Evolutionary conservation across 1,140 invertebrate genomes (phyloP), one percentile per base, ranked within the genome.

Genomic region (Drosophila oshimai): DNA sequence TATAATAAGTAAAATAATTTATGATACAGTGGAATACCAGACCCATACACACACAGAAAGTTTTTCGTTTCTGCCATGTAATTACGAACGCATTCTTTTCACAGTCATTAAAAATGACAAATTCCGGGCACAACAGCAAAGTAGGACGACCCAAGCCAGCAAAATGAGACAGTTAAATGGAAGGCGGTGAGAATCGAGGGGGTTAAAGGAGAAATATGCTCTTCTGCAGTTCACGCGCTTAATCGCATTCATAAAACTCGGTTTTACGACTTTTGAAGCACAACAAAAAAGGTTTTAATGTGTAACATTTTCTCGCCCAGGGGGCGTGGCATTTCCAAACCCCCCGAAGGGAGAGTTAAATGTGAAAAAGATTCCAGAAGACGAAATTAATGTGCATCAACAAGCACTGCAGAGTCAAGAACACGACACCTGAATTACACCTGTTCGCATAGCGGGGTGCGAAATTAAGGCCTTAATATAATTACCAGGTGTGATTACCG

Each of bases 21-120:
- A 80, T 80, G 77, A 81, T 60, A 76, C 45, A 75, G 61, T 68
- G 61, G 75, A 84, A 86, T 80, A 45, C 49, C 57, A 39, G 61
- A 31, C 18, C 17, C 29, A 9, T 5, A 39, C 24, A 47, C 34
- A 53, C 50, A 71, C 74, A 34, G 51, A 74, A 73, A 71, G 57
- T 83, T 76, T 55, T 73, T 65, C 75, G 31, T 73, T 74, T 39
- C 53, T 44, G 64, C 64, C 79, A 68, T 84, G 74, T 84, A 84
- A 84, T 84, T 86, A 86, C 79, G 72, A 73, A 54, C 80, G 80
- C 81, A 86, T 86, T 86, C 76, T 86, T 86, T 87, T 80, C 72
- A 50, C 75, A 86, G 80, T 86, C 80, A 87, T 86, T 86, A 86
- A 86, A 86, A 86, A 86, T 86, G 80, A 86, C 80, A 86, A 86